Percentiles rank a stretch among this genome's conserved stretches.
phyloP scores from a whole-genome alignment of 1,140 invertebrate species.

The Medauroidea extradentata region DNA sequence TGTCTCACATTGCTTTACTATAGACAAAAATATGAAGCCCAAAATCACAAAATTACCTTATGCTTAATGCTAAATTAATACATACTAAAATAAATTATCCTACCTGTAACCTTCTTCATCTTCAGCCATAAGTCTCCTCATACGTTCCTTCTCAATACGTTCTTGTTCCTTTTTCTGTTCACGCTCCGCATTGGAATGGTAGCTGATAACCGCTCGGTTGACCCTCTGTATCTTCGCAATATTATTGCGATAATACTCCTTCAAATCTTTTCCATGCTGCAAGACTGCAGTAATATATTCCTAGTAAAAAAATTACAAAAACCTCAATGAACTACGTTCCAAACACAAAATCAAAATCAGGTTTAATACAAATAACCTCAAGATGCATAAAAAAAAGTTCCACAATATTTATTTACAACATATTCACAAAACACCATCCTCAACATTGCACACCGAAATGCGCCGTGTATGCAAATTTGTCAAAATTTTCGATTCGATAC shows the following conservation, averaged over 20 bases:
- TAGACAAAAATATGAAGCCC: too few species aligned
- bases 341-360: conserved; percentile 7
- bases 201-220: conserved; percentile 58
- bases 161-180: conserved; percentile 71
- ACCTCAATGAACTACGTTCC: not conserved
- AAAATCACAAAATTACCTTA: too few species aligned
- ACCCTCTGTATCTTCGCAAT: conserved; percentile 52
- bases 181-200: conserved; percentile 64
- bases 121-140: conserved; percentile 60
- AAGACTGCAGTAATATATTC: conserved; percentile 61
- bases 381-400: too few species aligned
- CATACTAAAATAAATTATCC: not conserved
- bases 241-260: conserved; percentile 56
- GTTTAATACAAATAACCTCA: too few species aligned
- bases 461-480: too few species aligned
- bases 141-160: conserved; percentile 63
- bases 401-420: too few species aligned
- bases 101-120: conserved; percentile 44
- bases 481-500: too few species aligned
- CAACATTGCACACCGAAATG: too few species aligned
- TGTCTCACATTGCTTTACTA: too few species aligned
- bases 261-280: conserved; percentile 56
- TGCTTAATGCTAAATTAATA: too few species aligned
- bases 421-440: too few species aligned
- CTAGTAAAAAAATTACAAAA: conserved; percentile 24